Conservation (phyloP, 2,888 invertebrate species). For the Sarcophaga carnaria region DNA sequence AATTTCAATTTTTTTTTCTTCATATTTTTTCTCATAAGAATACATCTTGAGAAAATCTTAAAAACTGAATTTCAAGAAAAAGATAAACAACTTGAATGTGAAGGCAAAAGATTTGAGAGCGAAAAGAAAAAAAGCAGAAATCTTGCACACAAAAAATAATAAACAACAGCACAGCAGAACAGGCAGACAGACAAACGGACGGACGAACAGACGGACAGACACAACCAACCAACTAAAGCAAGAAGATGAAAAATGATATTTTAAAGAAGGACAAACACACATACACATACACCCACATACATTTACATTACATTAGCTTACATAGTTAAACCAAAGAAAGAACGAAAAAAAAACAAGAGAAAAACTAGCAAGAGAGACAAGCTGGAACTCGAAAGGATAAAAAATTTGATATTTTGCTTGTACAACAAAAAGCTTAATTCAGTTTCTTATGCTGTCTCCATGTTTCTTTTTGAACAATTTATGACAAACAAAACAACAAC, state of each 20-base stretch:
- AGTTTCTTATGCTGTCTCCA: not conserved
- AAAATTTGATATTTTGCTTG: slow-evolving; percentile 29
- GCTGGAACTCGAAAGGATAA: slow-evolving; percentile 31
- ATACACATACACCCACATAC: not conserved
- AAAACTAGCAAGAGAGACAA: not conserved
- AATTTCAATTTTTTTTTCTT: not conserved
- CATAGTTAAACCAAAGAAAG: not conserved
- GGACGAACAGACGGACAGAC: not conserved
- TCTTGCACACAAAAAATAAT: not conserved
- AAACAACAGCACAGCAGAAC: not conserved
- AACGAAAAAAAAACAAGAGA: not conserved
- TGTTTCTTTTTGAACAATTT: slow-evolving; percentile 43
- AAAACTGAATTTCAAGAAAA: slow-evolving; percentile 22
- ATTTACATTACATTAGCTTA: not conserved
- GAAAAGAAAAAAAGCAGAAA: not conserved
- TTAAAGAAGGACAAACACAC: slow-evolving; percentile 19
- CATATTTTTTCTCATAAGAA: not conserved
- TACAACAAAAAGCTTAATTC: slow-evolving; percentile 44
- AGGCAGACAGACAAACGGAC: slow-evolving; percentile 5
- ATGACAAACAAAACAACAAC: slow-evolving; percentile 47
- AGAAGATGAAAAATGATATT: slow-evolving; percentile 35
- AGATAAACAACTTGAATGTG: slow-evolving; percentile 50
- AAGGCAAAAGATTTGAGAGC: not conserved
- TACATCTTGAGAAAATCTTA: not conserved
- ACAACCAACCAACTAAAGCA: not conserved